phyloP scores from a whole-genome alignment of 2,797 vertebrate species.

The Hydrophis major region DNA sequence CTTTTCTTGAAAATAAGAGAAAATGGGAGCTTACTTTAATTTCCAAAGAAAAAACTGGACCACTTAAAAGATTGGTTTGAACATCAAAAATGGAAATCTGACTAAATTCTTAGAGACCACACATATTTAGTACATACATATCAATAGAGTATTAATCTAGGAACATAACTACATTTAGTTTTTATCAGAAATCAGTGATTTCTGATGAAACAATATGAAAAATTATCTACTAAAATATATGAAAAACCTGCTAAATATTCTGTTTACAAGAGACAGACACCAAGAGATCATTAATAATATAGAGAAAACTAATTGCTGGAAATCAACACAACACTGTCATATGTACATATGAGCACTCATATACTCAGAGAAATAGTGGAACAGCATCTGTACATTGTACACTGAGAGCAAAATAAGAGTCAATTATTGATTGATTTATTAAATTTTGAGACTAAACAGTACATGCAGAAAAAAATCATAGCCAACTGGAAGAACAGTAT shows the following conservation, averaged over 20 bases:
- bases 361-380: not conserved
- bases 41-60: not conserved
- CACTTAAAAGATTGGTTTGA: not conserved
- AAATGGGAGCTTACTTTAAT: not conserved
- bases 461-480: not conserved
- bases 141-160: not conserved
- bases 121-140: not conserved
- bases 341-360: not conserved
- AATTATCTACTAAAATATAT: not conserved
- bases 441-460: not conserved
- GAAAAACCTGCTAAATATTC: not conserved
- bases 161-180: not conserved
- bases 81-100: not conserved
- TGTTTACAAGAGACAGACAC: not conserved
- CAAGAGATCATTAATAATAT: not conserved
- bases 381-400: not conserved
- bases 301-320: not conserved
- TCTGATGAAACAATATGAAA: not conserved
- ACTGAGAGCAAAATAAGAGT: not conserved
- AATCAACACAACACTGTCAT: not conserved
- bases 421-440: not conserved
- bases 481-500: not conserved
- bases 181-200: not conserved
- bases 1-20: not conserved
- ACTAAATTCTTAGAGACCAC: not conserved